Percentiles rank a stretch among this genome's conserved stretches.
Evolutionary conservation across 2,113 vertebrate species (phyloP).

Genomic region (Eulemur rufifrons): DNA sequence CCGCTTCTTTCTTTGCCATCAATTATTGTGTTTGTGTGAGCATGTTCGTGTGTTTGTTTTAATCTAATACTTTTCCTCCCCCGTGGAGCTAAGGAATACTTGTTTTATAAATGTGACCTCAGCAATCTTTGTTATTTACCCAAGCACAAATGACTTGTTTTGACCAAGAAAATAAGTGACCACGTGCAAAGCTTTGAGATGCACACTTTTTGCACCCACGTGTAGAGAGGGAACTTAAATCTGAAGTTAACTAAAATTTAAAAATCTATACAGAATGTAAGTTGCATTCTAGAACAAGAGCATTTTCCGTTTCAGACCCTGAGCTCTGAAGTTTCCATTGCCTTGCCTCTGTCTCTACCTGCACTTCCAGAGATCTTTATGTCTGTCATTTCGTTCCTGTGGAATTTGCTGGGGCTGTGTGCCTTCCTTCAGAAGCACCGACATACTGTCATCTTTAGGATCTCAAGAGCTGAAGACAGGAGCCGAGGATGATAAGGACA

Average conservation of each 20-base stretch:
- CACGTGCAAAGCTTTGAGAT: not conserved
- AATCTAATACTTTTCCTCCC: not conserved
- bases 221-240: not conserved
- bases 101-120: not conserved
- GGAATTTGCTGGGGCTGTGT: not conserved
- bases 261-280: not conserved
- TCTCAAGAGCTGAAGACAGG: not conserved
- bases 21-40: not conserved
- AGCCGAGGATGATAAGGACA: not conserved
- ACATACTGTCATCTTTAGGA: not conserved
- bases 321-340: not conserved
- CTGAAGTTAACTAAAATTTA: not conserved
- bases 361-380: not conserved
- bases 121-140: not conserved
- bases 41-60: constrained; percentile 28
- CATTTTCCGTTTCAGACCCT: not conserved
- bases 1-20: not conserved
- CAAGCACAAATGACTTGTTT: not conserved
- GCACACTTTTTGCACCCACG: not conserved
- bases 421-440: not conserved
- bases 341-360: not conserved
- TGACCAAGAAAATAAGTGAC: not conserved
- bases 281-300: not conserved
- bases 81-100: not conserved
- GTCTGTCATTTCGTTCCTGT: not conserved